Conservation (phyloP, 2,113 vertebrate species). For the Hiodon alosoides region DNA sequence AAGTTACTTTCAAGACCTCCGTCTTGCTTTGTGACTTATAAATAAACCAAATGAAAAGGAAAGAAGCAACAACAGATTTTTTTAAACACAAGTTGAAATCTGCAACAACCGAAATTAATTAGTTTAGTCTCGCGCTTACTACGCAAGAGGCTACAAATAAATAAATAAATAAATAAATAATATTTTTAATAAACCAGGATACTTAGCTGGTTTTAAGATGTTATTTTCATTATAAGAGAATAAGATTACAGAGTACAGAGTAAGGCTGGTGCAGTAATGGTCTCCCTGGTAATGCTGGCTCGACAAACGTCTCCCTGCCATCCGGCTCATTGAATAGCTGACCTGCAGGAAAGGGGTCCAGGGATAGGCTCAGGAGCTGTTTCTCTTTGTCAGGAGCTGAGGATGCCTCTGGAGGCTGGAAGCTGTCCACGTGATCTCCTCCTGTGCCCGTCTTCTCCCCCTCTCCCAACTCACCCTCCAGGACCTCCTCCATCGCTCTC, state of each 20-base stretch:
- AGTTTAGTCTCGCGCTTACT: too few relatives aligned
- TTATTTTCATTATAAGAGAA: too few relatives aligned
- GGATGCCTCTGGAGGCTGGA: constrained; percentile 20
- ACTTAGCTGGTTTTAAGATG: too few relatives aligned
- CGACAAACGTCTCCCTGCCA: too few relatives aligned
- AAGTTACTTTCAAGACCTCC: neutral
- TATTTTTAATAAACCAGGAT: too few relatives aligned
- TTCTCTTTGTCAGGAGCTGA: neutral
- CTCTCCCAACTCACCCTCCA: constrained; percentile 64
- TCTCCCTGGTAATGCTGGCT: too few relatives aligned
- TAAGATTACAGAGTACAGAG: too few relatives aligned
- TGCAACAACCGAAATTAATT: neutral
- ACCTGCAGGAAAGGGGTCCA: constrained; percentile 40
- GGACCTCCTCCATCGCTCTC: constrained; percentile 88
- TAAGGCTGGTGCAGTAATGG: too few relatives aligned
- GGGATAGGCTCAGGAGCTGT: constrained; percentile 19
- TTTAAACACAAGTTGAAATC: neutral
- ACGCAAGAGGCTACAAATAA: too few relatives aligned
- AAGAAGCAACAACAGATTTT: neutral
- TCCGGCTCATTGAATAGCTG: neutral
- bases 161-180: too few relatives aligned
- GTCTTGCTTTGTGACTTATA: neutral
- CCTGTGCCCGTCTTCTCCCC: constrained; percentile 49
- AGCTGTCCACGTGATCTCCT: constrained; percentile 42
- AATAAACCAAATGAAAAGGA: neutral